phyloP scores from a whole-genome alignment of 2,888 invertebrate species.

The Latheticus oryzae region DNA sequence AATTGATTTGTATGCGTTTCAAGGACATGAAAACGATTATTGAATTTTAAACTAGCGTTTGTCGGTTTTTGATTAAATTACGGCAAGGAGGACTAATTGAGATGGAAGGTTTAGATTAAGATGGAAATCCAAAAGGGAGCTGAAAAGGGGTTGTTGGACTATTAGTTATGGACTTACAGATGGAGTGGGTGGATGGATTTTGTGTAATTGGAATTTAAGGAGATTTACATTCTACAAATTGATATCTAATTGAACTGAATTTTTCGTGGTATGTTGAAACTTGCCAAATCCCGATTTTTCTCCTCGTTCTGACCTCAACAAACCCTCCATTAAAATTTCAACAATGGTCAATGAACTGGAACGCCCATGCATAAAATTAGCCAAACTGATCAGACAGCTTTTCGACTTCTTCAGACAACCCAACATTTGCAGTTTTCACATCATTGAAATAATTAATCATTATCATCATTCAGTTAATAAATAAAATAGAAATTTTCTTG shows the following conservation, averaged over 20 bases:
- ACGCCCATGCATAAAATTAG: slow-evolving; percentile 27
- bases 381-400: slow-evolving; percentile 9
- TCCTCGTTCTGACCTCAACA: too few relatives aligned
- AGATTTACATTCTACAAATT: too few relatives aligned
- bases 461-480: not conserved
- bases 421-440: slow-evolving; percentile 4
- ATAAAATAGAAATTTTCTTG: slow-evolving; percentile 16
- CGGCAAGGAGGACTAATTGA: slow-evolving; percentile 15
- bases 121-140: too few relatives aligned
- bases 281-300: too few relatives aligned
- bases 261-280: too few relatives aligned
- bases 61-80: slow-evolving; percentile 20
- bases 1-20: slow-evolving; percentile 62
- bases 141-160: too few relatives aligned
- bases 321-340: slow-evolving; percentile 12
- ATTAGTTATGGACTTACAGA: too few relatives aligned
- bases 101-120: slow-evolving; percentile 22
- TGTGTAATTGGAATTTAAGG: too few relatives aligned
- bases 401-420: slow-evolving; percentile 8
- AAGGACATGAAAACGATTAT: too few relatives aligned
- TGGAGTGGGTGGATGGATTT: too few relatives aligned
- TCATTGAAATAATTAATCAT: not conserved
- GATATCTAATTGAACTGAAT: too few relatives aligned
- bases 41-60: too few relatives aligned
- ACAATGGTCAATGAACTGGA: slow-evolving; percentile 23